Conservation (phyloP, 2,888 invertebrate species). For the Agapetus fuscipes region DNA sequence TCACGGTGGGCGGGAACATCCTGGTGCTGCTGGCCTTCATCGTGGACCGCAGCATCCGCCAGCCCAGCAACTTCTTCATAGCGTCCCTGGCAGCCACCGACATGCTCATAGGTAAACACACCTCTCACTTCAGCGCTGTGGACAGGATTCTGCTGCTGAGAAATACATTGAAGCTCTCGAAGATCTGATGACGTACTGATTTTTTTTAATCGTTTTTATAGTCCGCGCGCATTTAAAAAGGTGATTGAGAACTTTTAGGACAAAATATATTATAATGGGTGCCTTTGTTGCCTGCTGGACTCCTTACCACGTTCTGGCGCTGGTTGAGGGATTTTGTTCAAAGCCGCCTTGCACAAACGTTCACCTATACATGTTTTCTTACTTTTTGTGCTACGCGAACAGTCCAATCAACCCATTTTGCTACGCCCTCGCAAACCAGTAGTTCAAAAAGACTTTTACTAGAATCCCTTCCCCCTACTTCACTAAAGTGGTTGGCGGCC, state of each 20-base stretch:
- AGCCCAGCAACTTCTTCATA: slow-evolving; percentile 99
- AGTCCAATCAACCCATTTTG: slow-evolving; percentile 99
- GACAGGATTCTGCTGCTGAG: too few species aligned
- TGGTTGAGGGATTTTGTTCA: slow-evolving; percentile 93
- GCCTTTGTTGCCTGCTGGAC: slow-evolving; percentile 99
- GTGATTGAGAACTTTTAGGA: slow-evolving; percentile 95
- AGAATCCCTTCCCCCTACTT: too few species aligned
- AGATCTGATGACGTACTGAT: too few species aligned
- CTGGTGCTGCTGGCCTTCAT: slow-evolving; percentile 91
- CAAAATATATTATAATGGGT: slow-evolving; percentile 97
- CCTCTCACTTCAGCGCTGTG: too few species aligned
- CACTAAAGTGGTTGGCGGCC: too few species aligned
- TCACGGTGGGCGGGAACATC: slow-evolving; percentile 93
- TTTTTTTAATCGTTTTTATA: too few species aligned
- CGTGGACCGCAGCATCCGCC: slow-evolving; percentile 85
- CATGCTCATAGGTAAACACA: slow-evolving; percentile 82
- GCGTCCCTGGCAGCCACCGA: slow-evolving; percentile 96
- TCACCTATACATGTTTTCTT: slow-evolving; percentile 91
- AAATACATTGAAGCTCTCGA: too few species aligned
- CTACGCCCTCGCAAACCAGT: slow-evolving; percentile 97
- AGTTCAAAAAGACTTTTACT: slow-evolving; percentile 98
- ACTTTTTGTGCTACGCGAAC: slow-evolving; percentile 97
- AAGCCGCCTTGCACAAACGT: slow-evolving; percentile 83
- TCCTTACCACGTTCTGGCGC: slow-evolving; percentile 93
- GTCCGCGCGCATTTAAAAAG: too few species aligned